Evolutionary conservation across 2,113 vertebrate species (phyloP).

Genomic region (Pycnonotus jocosus): DNA sequence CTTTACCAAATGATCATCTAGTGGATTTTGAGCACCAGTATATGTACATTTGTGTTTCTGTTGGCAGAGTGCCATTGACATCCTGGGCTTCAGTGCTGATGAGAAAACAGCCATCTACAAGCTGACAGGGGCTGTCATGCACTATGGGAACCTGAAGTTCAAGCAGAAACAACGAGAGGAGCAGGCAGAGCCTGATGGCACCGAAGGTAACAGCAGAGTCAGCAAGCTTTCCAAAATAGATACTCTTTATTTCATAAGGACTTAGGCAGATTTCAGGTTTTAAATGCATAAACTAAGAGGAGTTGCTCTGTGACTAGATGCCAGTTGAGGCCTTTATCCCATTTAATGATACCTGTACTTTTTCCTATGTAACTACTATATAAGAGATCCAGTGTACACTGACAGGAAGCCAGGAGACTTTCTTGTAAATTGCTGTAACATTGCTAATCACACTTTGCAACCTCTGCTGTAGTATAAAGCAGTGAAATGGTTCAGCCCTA

Average conservation of each 20-base stretch:
- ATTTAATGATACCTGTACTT: not conserved
- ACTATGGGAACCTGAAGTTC: slow-evolving; percentile 86
- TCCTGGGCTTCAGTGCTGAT: slow-evolving; percentile 78
- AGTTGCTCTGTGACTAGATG: not conserved
- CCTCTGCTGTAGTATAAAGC: not conserved
- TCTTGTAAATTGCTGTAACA: not conserved
- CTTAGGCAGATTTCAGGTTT: not conserved
- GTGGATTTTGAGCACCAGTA: not conserved
- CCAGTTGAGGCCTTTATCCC: not conserved
- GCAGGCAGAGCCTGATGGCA: slow-evolving; percentile 82
- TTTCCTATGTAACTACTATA: not conserved
- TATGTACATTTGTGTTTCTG: not conserved
- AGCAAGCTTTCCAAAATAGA: not conserved
- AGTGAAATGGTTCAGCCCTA: not conserved
- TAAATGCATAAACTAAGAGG: not conserved
- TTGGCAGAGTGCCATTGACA: slow-evolving; percentile 77
- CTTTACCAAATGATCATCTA: not conserved
- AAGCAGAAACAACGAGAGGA: slow-evolving; percentile 86
- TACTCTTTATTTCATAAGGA: not conserved
- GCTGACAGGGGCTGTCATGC: slow-evolving; percentile 83
- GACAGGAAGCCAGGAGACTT: not conserved
- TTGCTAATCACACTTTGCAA: not conserved
- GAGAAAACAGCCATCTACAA: slow-evolving; percentile 85
- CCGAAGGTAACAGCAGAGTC: slow-evolving; percentile 71
- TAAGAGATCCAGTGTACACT: not conserved